Base-by-base conservation (phyloP, 2,113 vertebrate species). In the Ginglymostoma cirratum region DNA sequence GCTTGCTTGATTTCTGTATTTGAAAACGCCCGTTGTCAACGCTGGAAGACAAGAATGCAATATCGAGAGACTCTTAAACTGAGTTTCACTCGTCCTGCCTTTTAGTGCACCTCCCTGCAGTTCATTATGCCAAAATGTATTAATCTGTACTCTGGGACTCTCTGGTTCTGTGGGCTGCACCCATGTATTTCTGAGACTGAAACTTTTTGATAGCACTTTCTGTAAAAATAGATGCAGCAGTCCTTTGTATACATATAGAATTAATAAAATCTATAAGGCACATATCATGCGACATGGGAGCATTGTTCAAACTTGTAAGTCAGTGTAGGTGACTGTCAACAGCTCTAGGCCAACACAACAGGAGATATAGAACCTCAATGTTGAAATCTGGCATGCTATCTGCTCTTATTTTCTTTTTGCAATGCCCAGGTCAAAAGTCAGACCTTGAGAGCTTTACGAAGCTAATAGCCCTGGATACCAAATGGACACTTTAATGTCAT, bases 401-500 rank as follows among this genome's bases (percentile, higher is more conserved):
- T 66, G 21, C 17, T 90, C 45, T 97, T 96, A 97, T 97, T 97
- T 97, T 97, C 55, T 61, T 97, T 98, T 97, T 97, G 97, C 98
- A 98, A 98, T 97, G 97, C 98, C 55, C 97, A 97, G 97, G 98
- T 97, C 97, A 97, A 97, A 98, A 98, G 98, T 97, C 97, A 98
- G 97, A 97, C 97, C 98, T 96, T 97, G 97, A 61, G 55, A 12
- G 55, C 55, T 97, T 98, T 98, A 97, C 96, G 96, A 97, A 97
- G 98, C 97, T 97, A 98, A 98, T 98, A 97, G 98, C 97, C 97
- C 97, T 98, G 97, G 97, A 97, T 97, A 97, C 98, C 98, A 99
- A 98, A 99, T 99, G 99, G 98, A 98, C 98, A 98, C 98, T 98
- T 98, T 98, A 98, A 98, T 98, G 98, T 98, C 98, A 97, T 97